These are phyloP conservation scores for Stomatorhinus ivindoensis DNA, from an alignment of 2,113 vertebrate genomes.

Conservation along the genomic window DNA sequence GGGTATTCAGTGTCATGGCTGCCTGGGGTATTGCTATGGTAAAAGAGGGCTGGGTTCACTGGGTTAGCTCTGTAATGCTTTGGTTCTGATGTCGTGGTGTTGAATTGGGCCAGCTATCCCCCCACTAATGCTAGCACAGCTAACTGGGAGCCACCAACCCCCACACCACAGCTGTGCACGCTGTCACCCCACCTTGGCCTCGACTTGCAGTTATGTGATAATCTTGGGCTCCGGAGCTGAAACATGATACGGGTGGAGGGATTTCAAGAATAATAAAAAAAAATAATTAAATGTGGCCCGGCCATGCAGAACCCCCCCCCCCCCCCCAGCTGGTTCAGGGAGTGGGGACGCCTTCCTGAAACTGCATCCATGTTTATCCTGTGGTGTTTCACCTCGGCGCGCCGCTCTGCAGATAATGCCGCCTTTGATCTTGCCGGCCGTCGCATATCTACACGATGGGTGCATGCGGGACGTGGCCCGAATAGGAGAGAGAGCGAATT, in stretches of 20 bases:
- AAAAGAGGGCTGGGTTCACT: background rate
- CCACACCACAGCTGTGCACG: conserved; percentile 32
- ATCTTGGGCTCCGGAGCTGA: conserved; percentile 21
- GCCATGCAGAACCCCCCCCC: background rate
- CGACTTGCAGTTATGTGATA: conserved; percentile 37
- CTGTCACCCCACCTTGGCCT: conserved; percentile 36
- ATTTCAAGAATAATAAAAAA: background rate
- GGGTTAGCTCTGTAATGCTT: background rate
- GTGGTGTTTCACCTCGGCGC: too few species aligned
- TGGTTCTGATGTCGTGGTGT: background rate
- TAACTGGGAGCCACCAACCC: conserved; percentile 24
- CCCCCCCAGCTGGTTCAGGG: background rate
- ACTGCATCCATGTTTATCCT: background rate
- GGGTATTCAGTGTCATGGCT: background rate
- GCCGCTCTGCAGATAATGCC: background rate
- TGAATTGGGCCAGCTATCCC: background rate
- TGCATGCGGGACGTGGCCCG: background rate
- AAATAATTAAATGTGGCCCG: conserved; percentile 24
- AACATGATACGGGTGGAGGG: conserved; percentile 40
- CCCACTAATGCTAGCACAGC: conserved; percentile 21
- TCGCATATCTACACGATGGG: background rate
- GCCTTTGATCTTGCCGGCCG: background rate
- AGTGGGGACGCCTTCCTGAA: background rate
- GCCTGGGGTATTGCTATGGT: background rate
- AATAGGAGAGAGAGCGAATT: background rate